Evolutionary conservation across 2,113 vertebrate species (phyloP).

Genomic region (Muntiacus reevesi): DNA sequence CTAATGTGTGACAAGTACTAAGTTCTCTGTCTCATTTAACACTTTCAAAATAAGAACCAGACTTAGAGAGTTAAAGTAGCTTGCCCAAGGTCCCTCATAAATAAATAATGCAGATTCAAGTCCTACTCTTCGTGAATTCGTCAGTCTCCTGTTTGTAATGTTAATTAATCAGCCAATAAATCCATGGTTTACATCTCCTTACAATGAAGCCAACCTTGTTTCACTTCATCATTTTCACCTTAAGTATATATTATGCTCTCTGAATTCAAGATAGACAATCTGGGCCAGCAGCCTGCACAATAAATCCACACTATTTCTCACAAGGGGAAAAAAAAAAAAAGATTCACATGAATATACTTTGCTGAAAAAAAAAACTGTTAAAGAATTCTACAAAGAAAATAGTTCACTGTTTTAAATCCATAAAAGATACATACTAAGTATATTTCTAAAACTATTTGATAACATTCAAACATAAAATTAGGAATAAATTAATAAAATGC

Average conservation of each 20-base stretch:
- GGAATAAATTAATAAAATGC: background rate
- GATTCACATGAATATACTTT: background rate
- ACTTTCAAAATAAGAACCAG: background rate
- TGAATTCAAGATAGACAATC: background rate
- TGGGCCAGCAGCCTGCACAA: background rate
- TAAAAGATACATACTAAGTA: background rate
- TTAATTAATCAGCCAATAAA: background rate
- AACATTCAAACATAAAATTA: slow-evolving; percentile 39
- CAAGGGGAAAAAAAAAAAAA: background rate
- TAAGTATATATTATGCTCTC: background rate
- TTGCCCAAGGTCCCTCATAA: background rate
- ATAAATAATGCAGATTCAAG: background rate
- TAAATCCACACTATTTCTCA: background rate
- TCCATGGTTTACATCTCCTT: background rate
- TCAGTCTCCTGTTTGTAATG: background rate
- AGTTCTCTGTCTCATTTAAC: background rate
- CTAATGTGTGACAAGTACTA: background rate
- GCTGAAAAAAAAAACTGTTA: background rate
- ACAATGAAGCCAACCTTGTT: background rate
- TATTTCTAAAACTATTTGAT: background rate
- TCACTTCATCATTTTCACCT: background rate
- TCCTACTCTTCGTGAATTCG: background rate
- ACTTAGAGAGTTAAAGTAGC: background rate
- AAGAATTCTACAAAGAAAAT: background rate
- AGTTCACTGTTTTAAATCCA: slow-evolving; percentile 10